phyloP scores from a whole-genome alignment of 2,888 invertebrate species.

The Acrobasis consociella region DNA sequence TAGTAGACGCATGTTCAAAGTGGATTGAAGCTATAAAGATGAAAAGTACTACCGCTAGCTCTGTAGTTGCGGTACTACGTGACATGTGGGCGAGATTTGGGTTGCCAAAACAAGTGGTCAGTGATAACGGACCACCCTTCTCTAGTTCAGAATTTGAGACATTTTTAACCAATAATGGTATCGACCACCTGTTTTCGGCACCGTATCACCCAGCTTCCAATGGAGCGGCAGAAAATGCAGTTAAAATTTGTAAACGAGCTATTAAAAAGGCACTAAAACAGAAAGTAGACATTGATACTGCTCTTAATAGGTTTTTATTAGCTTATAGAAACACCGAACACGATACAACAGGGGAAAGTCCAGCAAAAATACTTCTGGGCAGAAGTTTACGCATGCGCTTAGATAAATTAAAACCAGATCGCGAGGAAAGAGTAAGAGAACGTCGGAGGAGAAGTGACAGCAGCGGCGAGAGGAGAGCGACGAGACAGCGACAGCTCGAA shows the following conservation, averaged over 20 bases:
- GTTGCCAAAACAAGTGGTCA: conserved; percentile 21
- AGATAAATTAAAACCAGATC: conserved; percentile 25
- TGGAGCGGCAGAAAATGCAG: conserved; percentile 36
- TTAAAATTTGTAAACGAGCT: conserved; percentile 34
- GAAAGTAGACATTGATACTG: conserved; percentile 24
- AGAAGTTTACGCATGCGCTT: conserved; percentile 27
- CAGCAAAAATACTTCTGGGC: conserved; percentile 28
- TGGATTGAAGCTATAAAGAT: conserved; percentile 23
- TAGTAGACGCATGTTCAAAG: conserved; percentile 23
- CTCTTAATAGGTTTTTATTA: conserved; percentile 29
- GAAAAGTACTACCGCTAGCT: conserved; percentile 19
- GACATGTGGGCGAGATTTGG: conserved; percentile 25
- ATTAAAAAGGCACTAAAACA: conserved; percentile 32
- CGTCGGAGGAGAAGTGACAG: conserved; percentile 4
- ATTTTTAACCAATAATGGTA: conserved; percentile 24
- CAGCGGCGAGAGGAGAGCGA: conserved; percentile 8
- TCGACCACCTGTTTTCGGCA: conserved; percentile 24
- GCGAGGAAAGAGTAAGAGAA: conserved; percentile 5
- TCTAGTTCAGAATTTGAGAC: conserved; percentile 27
- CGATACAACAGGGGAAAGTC: conserved; percentile 29
- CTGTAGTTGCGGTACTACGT: conserved; percentile 17
- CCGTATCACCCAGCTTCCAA: conserved; percentile 30
- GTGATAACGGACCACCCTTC: conserved; percentile 27
- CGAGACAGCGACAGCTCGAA: conserved; percentile 7
- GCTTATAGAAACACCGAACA: conserved; percentile 31